A percentile compares a stretch with the other conserved stretches of the same genome.
These are phyloP conservation scores for Xiphorhynchus elegans DNA, from an alignment of 2,113 vertebrate genomes.

Conservation along the genomic window DNA sequence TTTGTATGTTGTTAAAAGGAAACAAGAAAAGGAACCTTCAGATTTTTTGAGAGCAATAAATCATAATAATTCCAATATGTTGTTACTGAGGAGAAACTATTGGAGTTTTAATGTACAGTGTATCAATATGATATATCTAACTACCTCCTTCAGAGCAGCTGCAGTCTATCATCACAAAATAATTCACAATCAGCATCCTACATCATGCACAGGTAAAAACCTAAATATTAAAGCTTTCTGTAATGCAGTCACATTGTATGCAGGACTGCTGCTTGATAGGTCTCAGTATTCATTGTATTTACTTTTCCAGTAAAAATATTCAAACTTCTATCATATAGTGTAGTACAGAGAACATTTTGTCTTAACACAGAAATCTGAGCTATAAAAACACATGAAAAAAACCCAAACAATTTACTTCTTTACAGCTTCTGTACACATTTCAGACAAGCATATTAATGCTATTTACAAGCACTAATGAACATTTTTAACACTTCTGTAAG, in stretches of 20 bases:
- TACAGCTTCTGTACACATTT: neutral
- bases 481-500: neutral
- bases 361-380: neutral
- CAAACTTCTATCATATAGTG: neutral
- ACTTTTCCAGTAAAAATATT: neutral
- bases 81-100: neutral
- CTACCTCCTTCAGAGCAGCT: slow-evolving; percentile 42
- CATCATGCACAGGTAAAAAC: neutral
- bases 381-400: neutral
- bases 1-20: neutral
- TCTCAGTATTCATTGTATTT: neutral
- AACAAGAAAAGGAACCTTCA: neutral
- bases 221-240: neutral
- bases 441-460: neutral
- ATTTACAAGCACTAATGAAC: slow-evolving; percentile 6
- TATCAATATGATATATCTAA: slow-evolving; percentile 61
- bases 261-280: neutral
- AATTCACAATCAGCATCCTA: slow-evolving; percentile 47
- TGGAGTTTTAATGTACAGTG: slow-evolving; percentile 33
- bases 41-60: neutral
- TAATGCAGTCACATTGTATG: neutral
- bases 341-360: neutral
- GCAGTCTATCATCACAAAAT: slow-evolving; percentile 59
- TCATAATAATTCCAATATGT: neutral
- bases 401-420: neutral